Conservation (phyloP, 1,140 invertebrate species). For the Papilio machaon region DNA sequence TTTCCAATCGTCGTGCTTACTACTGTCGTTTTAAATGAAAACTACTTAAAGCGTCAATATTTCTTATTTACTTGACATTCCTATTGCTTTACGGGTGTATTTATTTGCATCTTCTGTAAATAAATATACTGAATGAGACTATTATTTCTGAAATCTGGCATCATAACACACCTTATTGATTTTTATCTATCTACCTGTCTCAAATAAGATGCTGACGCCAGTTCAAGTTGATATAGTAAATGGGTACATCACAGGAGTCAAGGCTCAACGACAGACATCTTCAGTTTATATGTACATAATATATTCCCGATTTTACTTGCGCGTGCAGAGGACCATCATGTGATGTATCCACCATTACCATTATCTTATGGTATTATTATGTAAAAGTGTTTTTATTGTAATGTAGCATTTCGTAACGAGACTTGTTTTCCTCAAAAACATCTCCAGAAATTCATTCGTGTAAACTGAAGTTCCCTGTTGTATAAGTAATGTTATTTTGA, state of each 20-base stretch:
- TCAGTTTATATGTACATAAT: slow-evolving; percentile 8
- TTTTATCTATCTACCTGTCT: neutral
- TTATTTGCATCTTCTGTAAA: neutral
- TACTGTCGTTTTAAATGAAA: neutral
- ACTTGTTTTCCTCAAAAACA: slow-evolving; percentile 52
- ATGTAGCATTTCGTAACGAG: slow-evolving; percentile 56
- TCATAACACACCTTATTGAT: slow-evolving; percentile 8
- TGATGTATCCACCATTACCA: slow-evolving; percentile 41
- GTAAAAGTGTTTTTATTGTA: slow-evolving; percentile 54
- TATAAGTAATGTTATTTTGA: slow-evolving; percentile 59
- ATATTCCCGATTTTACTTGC: slow-evolving; percentile 1
- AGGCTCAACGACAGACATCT: neutral
- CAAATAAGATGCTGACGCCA: slow-evolving; percentile 9
- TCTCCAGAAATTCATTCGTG: slow-evolving; percentile 55
- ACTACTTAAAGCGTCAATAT: neutral
- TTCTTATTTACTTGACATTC: neutral
- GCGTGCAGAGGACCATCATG: slow-evolving; percentile 30
- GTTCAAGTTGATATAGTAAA: neutral
- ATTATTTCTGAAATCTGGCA: neutral
- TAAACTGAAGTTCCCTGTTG: slow-evolving; percentile 49
- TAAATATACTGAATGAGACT: neutral
- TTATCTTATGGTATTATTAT: slow-evolving; percentile 57
- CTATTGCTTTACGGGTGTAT: neutral
- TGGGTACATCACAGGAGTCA: slow-evolving; percentile 13
- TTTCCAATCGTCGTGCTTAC: neutral